Evolutionary conservation across 2,113 vertebrate genomes (phyloP).

Genomic region (Seriola dumerili): DNA sequence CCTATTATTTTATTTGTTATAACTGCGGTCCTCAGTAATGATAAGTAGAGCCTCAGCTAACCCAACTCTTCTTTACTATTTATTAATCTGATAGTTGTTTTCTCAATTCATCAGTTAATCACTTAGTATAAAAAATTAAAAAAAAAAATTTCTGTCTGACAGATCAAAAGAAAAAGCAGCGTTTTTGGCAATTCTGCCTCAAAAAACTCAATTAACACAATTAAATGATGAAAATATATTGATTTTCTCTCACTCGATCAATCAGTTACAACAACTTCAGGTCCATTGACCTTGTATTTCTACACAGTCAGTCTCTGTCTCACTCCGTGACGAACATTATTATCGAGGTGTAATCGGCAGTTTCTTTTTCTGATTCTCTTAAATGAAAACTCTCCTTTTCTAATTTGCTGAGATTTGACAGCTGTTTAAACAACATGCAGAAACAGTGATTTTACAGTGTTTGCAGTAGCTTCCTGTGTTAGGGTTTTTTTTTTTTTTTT

Average conservation of each 20-base stretch:
- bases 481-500: not conserved
- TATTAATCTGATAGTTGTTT: not conserved
- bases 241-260: not conserved
- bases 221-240: not conserved
- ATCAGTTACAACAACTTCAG: not conserved
- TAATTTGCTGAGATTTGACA: slow-evolving; percentile 45
- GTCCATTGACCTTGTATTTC: slow-evolving; percentile 4
- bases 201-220: not conserved
- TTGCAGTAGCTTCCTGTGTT: slow-evolving; percentile 31
- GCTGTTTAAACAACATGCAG: slow-evolving; percentile 48
- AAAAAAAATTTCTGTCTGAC: too few species aligned
- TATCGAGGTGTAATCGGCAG: slow-evolving; percentile 27
- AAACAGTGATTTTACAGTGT: slow-evolving; percentile 17
- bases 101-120: not conserved
- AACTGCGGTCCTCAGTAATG: not conserved
- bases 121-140: not conserved
- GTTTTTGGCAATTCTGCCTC: not conserved
- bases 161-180: too few species aligned
- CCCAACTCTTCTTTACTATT: not conserved
- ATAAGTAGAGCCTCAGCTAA: not conserved
- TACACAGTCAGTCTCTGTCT: not conserved
- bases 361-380: slow-evolving; percentile 14
- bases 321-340: slow-evolving; percentile 7
- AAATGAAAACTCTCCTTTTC: slow-evolving; percentile 7
- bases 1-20: not conserved